Base-by-base conservation (phyloP, 2,888 invertebrate species). In the Tenthredo livida region DNA sequence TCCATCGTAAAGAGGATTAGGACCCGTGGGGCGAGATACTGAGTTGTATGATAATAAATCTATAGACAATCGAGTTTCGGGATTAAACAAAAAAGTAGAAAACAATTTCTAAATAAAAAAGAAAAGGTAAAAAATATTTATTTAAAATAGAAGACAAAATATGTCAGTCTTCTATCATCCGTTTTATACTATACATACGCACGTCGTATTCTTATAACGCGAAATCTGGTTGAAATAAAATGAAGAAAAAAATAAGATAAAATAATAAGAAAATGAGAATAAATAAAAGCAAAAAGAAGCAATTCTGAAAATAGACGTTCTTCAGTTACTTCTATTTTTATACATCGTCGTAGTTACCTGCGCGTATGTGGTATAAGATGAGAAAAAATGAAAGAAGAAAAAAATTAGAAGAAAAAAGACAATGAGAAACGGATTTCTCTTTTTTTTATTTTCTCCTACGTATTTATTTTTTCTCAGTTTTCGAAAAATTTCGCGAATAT, bases 251-350 rank as follows among this genome's bases (percentile, higher is more conserved):
- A n/a, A n/a, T n/a, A n/a, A n/a, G n/a, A n/a, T n/a, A n/a, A 54
- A 54, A 1, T 0, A n/a, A 50, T n/a, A n/a, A 15, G 6, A 54
- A n/a, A 54, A n/a, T n/a, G 6, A 54, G n/a, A 54, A n/a, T 5
- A n/a, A 54, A 6, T 5, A 54, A 50, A n/a, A 50, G 6, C 4
- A 50, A 50, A 50, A 50, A 50, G 17, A 17, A 50, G 50, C 2
- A n/a, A 54, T 54, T 54, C 54, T 54, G n/a, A 54, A 54, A 54
- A 54, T 54, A 54, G 54, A 54, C 54, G 54, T 6, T 54, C 54
- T 54, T 54, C 54, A n/a, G 54, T 54, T 54, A n/a, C 54, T 54
- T n/a, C 54, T 54, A 54, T 54, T 54, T 54, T 54, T 54, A 54
- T n/a, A 54, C 54, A 54, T 54, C 54, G 54, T 54, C 54, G 54